phyloP scores from a whole-genome alignment of 2,113 vertebrate species.

The Agapornis roseicollis region DNA sequence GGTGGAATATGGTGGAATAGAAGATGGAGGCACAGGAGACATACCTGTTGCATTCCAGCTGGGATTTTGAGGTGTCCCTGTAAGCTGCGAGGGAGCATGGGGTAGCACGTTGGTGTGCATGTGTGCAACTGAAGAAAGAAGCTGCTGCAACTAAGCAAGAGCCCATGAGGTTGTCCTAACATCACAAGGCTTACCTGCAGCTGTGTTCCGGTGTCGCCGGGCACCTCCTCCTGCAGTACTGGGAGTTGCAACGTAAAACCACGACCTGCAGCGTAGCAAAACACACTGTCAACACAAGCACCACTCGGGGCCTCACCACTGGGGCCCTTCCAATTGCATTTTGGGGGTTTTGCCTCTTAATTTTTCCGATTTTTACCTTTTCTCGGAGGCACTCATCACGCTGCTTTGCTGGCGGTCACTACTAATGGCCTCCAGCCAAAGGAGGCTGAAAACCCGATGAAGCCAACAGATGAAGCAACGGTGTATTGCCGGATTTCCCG shows the following conservation, averaged over 20 bases:
- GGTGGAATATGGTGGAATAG: neutral
- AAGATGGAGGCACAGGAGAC: neutral
- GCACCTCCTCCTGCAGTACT: neutral
- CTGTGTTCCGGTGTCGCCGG: neutral
- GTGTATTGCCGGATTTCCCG: neutral
- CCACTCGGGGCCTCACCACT: fast-evolving
- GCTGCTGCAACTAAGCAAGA: neutral
- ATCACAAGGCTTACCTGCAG: neutral
- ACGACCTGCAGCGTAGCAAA: neutral
- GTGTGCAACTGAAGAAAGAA: neutral
- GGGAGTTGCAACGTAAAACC: neutral
- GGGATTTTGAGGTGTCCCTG: neutral
- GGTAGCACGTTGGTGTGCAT: fast-evolving
- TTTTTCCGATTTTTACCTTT: neutral
- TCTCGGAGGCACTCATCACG: neutral
- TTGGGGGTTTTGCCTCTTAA: neutral
- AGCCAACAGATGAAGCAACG: neutral
- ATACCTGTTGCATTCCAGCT: neutral
- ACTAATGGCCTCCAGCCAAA: neutral
- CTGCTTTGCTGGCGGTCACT: neutral
- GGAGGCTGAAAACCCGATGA: neutral
- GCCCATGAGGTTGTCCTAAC: neutral
- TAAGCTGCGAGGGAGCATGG: neutral
- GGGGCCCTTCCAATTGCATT: neutral
- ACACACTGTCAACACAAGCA: fast-evolving